A percentile compares a stretch with the other conserved stretches of the same genome.
phyloP scores from a whole-genome alignment of 1,140 invertebrate species.

The Callitettix versicolor region DNA sequence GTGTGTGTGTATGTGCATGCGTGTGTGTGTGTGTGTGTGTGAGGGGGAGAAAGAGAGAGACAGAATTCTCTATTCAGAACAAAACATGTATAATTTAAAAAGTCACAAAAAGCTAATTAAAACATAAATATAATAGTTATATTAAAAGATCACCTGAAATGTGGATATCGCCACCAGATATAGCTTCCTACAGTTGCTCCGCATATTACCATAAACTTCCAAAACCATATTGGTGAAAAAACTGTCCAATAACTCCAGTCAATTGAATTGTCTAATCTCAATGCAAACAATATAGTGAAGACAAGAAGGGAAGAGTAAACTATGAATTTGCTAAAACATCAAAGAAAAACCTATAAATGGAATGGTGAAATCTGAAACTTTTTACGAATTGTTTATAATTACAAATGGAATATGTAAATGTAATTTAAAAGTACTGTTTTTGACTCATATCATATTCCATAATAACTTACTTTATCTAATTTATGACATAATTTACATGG shows the following conservation, averaged over 20 bases:
- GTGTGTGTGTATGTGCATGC: no score
- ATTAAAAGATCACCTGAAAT: conserved; percentile 81
- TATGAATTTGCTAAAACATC: conserved; percentile 81
- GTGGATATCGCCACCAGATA: conserved; percentile 90
- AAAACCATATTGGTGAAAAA: conserved; percentile 91
- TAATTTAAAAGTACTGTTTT: not conserved
- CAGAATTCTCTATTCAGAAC: no score
- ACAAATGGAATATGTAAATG: not conserved
- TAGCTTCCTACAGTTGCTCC: conserved; percentile 84
- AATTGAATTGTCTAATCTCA: conserved; percentile 77
- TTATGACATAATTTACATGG: no score
- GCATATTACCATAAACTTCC: conserved; percentile 83
- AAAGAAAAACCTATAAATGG: not conserved
- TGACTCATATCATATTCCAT: not conserved
- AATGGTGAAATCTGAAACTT: not conserved
- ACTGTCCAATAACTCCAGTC: conserved; percentile 90
- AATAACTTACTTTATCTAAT: no score
- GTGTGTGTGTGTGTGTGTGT: no score
- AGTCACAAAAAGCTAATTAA: no score
- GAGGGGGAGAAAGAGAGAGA: no score
- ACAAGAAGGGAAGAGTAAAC: conserved; percentile 85
- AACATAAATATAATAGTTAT: no score
- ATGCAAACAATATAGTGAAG: conserved; percentile 80
- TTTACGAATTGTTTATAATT: not conserved
- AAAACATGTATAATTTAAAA: no score